Conservation (phyloP, 2,888 invertebrate genomes). For the Crematogaster levior region DNA sequence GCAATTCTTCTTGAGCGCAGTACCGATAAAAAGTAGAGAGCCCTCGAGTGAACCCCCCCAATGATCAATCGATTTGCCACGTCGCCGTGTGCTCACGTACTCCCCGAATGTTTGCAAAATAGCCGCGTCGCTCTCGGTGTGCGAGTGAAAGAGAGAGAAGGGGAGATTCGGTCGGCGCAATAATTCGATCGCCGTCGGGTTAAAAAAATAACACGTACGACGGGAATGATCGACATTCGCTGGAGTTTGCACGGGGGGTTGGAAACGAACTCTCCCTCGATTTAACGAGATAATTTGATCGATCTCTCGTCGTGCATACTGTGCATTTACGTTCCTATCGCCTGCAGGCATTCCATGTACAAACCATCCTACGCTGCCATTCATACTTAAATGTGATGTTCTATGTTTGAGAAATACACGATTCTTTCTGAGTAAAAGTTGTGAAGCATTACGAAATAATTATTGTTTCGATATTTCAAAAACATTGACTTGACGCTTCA, state of each 20-base stretch:
- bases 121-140: slow-evolving; percentile 24
- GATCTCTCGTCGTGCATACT: slow-evolving; percentile 42
- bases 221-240: slow-evolving; percentile 30
- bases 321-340: slow-evolving; percentile 43
- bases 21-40: slow-evolving; percentile 30
- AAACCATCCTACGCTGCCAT: not conserved
- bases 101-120: slow-evolving; percentile 47
- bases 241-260: slow-evolving; percentile 17
- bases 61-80: slow-evolving; percentile 44
- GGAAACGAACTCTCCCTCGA: slow-evolving; percentile 53
- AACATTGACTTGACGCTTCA: not conserved
- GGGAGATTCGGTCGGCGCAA: slow-evolving; percentile 52
- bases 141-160: not conserved
- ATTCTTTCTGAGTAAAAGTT: not conserved
- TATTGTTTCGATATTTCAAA: not conserved
- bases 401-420: not conserved
- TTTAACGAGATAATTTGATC: slow-evolving; percentile 66
- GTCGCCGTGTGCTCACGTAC: slow-evolving; percentile 38
- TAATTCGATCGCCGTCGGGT: slow-evolving; percentile 67
- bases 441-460: not conserved
- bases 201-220: slow-evolving; percentile 60
- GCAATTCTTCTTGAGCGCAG: slow-evolving; percentile 42
- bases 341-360: slow-evolving; percentile 37
- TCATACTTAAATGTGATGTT: slow-evolving; percentile 27
- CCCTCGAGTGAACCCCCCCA: slow-evolving; percentile 30